Conservation (phyloP, 2,797 vertebrate genomes). For the Dryobates pubescens region DNA sequence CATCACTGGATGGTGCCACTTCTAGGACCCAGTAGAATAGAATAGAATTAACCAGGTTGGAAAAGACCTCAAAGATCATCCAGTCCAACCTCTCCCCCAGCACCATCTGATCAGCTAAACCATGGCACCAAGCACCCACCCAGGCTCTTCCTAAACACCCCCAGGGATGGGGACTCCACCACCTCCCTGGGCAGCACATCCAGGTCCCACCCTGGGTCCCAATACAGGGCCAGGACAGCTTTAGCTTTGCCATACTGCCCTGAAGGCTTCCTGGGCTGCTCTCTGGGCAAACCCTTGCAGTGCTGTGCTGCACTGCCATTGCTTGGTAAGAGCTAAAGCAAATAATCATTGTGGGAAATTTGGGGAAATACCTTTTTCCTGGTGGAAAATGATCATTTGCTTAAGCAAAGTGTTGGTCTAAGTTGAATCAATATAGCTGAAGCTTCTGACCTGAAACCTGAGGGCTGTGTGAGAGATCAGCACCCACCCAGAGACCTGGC, state of each 20-base stretch:
- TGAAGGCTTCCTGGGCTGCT: background rate
- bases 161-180: no score
- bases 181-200: no score
- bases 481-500: background rate
- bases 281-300: background rate
- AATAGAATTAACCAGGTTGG: no score
- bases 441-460: background rate
- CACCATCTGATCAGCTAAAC: no score
- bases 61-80: no score
- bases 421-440: background rate
- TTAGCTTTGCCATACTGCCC: background rate
- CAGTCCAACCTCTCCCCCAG: no score
- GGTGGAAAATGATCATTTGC: background rate
- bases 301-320: background rate
- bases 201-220: no score
- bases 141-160: no score
- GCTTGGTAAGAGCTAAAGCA: background rate
- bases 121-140: no score
- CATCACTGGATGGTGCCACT: background rate
- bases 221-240: background rate
- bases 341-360: background rate
- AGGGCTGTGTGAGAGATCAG: fast-evolving
- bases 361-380: background rate
- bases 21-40: no score
- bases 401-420: background rate